A percentile compares a stretch with the other conserved stretches of the same genome.
phyloP scores from a whole-genome alignment of 1,140 invertebrate species.

The Drosophila busckii region DNA sequence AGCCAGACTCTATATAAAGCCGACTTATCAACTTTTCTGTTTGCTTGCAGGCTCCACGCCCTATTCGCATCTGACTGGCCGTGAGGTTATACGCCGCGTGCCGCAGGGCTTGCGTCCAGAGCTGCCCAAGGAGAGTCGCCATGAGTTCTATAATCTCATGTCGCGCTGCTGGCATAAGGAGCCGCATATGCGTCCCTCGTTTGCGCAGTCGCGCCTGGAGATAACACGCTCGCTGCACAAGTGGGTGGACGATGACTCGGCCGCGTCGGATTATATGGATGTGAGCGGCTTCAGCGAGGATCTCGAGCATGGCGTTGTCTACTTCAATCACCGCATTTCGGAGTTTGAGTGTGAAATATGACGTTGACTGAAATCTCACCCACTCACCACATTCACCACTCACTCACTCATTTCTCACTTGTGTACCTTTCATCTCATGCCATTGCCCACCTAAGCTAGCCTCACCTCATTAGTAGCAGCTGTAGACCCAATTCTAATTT shows the following conservation, averaged over 20 bases:
- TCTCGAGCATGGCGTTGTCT: slow-evolving; percentile 79
- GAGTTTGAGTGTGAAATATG: slow-evolving; percentile 83
- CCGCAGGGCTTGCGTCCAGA: slow-evolving; percentile 87
- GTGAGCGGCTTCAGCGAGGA: slow-evolving; percentile 88
- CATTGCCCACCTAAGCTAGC: slow-evolving; percentile 37
- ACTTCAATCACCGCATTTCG: slow-evolving; percentile 80
- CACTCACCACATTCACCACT: slow-evolving; percentile 10
- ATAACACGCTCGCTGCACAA: slow-evolving; percentile 80
- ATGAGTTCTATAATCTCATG: slow-evolving; percentile 87
- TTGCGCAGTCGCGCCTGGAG: slow-evolving; percentile 84
- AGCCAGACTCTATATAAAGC: background rate
- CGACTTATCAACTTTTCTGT: background rate
- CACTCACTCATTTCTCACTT: slow-evolving; percentile 20
- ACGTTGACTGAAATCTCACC: slow-evolving; percentile 71
- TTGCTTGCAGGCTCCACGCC: slow-evolving; percentile 85
- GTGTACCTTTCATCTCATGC: slow-evolving; percentile 31
- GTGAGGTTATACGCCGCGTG: slow-evolving; percentile 88
- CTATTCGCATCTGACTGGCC: slow-evolving; percentile 88
- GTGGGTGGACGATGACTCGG: slow-evolving; percentile 83
- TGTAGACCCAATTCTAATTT: slow-evolving; percentile 27
- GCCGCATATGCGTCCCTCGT: slow-evolving; percentile 86
- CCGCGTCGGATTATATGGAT: slow-evolving; percentile 87
- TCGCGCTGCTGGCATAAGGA: slow-evolving; percentile 88
- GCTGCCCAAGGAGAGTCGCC: slow-evolving; percentile 86
- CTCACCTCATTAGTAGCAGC: slow-evolving; percentile 12